phyloP scores from a whole-genome alignment of 2,797 vertebrate species.

The Microchirus variegatus region DNA sequence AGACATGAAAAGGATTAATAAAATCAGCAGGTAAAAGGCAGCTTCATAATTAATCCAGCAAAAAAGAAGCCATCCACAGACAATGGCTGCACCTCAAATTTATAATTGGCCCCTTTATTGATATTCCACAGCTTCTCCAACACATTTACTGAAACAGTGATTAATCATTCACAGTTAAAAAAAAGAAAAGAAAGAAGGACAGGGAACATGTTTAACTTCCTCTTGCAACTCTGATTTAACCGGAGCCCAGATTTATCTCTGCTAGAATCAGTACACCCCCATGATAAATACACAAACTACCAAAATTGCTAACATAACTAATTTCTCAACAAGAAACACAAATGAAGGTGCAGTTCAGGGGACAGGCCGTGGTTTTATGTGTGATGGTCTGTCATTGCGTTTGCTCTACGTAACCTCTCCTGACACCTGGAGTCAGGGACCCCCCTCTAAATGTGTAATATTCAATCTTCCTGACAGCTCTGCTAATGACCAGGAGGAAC shows the following conservation, averaged over 20 bases:
- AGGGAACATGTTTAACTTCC: constrained; percentile 44
- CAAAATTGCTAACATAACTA: constrained; percentile 69
- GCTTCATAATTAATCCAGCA: constrained; percentile 73
- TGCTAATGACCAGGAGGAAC: constrained; percentile 86
- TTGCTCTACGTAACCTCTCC: constrained; percentile 78
- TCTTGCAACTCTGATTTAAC: constrained; percentile 24
- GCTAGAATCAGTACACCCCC: constrained; percentile 19
- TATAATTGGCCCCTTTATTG: constrained; percentile 78
- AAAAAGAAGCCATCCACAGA: constrained; percentile 68
- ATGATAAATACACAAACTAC: constrained; percentile 63
- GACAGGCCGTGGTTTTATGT: constrained; percentile 50
- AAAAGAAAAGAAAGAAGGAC: neutral
- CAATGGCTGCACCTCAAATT: constrained; percentile 66
- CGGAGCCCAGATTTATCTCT: constrained; percentile 24
- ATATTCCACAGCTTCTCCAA: constrained; percentile 68
- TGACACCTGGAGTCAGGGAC: constrained; percentile 79
- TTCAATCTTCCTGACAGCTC: constrained; percentile 87
- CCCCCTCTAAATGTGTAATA: constrained; percentile 81
- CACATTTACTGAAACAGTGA: constrained; percentile 63
- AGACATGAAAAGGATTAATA: constrained; percentile 79
- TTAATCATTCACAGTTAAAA: constrained; percentile 58
- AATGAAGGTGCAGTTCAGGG: constrained; percentile 50
- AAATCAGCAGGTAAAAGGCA: constrained; percentile 77
- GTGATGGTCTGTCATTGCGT: constrained; percentile 71
- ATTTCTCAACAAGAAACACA: constrained; percentile 67